Evolutionary conservation across 2,888 invertebrate species (phyloP).

Genomic region (Lamellibrachia satsuma): DNA sequence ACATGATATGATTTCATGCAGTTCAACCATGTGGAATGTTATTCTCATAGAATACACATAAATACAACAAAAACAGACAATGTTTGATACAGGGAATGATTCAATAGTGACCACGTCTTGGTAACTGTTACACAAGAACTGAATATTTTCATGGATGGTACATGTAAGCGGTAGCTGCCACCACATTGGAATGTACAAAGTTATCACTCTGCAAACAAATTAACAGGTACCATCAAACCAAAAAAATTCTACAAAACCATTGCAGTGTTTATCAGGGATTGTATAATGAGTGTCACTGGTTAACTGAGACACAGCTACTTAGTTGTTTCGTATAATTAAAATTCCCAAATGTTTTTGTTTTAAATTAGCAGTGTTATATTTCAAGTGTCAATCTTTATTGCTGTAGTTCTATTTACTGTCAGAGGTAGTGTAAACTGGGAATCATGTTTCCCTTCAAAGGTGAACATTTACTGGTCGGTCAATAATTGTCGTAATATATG

Average conservation of each 20-base stretch:
- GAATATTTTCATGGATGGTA: not conserved
- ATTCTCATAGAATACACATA: not conserved
- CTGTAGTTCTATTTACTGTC: no score
- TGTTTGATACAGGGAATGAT: constrained; percentile 13
- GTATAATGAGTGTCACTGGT: not conserved
- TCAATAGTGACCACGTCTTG: not conserved
- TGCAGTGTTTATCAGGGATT: not conserved
- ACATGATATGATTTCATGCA: constrained; percentile 5
- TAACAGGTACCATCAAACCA: not conserved
- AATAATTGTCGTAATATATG: no score
- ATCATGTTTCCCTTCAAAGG: no score
- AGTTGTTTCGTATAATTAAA: no score
- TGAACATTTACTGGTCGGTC: no score
- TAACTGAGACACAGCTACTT: not conserved
- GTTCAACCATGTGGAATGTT: constrained; percentile 6
- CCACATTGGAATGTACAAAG: not conserved
- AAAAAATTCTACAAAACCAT: not conserved
- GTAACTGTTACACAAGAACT: not conserved
- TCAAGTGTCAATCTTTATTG: no score
- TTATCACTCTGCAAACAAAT: not conserved
- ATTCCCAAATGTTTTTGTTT: no score
- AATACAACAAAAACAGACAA: not conserved
- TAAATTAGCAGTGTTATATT: no score
- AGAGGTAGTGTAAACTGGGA: no score
- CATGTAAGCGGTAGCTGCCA: not conserved